These are phyloP conservation scores for Agonopterix arenella DNA, from an alignment of 2,888 invertebrate genomes.

Conservation along the genomic window DNA sequence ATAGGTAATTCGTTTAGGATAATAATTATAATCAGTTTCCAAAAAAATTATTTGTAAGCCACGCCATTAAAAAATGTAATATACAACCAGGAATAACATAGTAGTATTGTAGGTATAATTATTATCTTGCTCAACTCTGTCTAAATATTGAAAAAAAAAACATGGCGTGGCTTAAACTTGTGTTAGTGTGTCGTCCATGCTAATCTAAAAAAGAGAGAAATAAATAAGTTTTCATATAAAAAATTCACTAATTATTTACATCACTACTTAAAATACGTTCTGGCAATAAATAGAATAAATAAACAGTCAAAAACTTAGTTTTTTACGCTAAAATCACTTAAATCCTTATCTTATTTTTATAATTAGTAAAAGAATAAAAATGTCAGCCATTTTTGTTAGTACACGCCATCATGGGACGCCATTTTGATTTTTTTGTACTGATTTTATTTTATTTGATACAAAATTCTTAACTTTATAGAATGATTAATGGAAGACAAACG, in stretches of 20 bases:
- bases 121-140: no score
- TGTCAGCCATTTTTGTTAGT: constrained; percentile 13
- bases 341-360: constrained; percentile 16
- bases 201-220: constrained; percentile 20
- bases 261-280: constrained; percentile 24
- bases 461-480: constrained; percentile 18
- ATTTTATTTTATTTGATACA: constrained; percentile 16
- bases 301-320: constrained; percentile 48
- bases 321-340: constrained; percentile 31
- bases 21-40: no score
- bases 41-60: no score
- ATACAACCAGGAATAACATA: no score
- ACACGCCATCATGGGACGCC: constrained; percentile 9
- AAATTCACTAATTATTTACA: constrained; percentile 65
- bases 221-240: constrained; percentile 23
- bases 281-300: constrained; percentile 66
- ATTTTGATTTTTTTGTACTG: constrained; percentile 26
- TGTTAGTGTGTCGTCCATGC: no score
- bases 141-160: no score
- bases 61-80: no score
- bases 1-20: no score
- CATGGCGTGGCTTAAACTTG: no score
- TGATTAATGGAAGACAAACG: constrained; percentile 27
- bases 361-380: constrained; percentile 10
- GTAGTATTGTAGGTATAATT: no score